A percentile compares a stretch with the other conserved stretches of the same genome.
These are phyloP conservation scores for Eucera pruinosa DNA, from an alignment of 2,888 invertebrate genomes.

Conservation along the genomic window DNA sequence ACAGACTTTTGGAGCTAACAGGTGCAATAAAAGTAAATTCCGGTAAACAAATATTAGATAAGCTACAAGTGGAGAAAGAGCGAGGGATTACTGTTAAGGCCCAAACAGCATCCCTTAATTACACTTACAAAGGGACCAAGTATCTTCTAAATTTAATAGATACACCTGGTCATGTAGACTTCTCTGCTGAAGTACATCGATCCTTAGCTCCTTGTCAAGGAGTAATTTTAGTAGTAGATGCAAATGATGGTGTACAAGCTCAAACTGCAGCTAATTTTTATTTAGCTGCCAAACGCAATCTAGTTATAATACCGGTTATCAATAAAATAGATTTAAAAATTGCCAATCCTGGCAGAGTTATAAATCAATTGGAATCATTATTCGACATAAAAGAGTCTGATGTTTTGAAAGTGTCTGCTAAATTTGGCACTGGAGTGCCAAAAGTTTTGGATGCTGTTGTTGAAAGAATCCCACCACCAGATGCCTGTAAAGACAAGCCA, in stretches of 20 bases:
- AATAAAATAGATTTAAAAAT: slow-evolving; percentile 98
- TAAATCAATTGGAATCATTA: slow-evolving; percentile 90
- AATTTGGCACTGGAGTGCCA: slow-evolving; percentile 93
- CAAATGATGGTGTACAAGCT: slow-evolving; percentile 98
- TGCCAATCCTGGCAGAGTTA: slow-evolving; percentile 93
- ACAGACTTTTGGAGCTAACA: slow-evolving; percentile 96
- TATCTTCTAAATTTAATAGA: slow-evolving; percentile 98
- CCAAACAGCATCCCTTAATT: slow-evolving; percentile 95
- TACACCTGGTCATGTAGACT: slow-evolving; percentile 99
- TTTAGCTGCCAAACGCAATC: slow-evolving; percentile 92
- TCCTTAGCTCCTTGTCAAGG: slow-evolving; percentile 97
- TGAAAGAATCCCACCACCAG: slow-evolving; percentile 91
- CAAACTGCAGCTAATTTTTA: slow-evolving; percentile 99
- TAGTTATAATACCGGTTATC: slow-evolving; percentile 95
- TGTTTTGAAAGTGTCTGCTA: slow-evolving; percentile 95
- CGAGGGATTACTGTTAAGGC: slow-evolving; percentile 99
- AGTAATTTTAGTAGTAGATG: slow-evolving; percentile 96
- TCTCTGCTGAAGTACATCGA: slow-evolving; percentile 96
- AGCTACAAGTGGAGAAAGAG: slow-evolving; percentile 95
- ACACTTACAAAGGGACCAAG: slow-evolving; percentile 88
- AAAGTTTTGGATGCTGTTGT: slow-evolving; percentile 92
- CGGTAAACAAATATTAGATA: slow-evolving; percentile 91
- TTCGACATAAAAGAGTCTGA: slow-evolving; percentile 92
- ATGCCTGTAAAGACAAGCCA: slow-evolving; percentile 86
- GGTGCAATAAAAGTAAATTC: slow-evolving; percentile 90